Base-by-base conservation (phyloP, 2,113 vertebrate genomes). In the Acanthisitta chloris region DNA sequence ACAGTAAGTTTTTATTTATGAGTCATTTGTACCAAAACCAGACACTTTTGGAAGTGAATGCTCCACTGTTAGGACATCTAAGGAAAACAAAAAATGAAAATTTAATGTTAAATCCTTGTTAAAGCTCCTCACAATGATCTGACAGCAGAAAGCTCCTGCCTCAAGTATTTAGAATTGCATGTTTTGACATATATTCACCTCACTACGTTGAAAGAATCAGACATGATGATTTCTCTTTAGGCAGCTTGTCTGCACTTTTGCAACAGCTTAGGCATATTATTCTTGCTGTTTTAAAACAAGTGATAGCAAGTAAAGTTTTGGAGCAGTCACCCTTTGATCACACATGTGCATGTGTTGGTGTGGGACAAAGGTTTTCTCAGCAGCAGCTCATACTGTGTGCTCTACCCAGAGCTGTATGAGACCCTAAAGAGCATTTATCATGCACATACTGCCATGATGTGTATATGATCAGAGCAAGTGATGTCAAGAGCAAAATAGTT, bases 1-100 rank as follows among this genome's bases (percentile, higher is more conserved):
- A 77, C 90, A 90, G 84, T 91, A 93, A 86, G 59, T 73, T 88
- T 94, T 94, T 92, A 88, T 95, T 93, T 96, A 90, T 96, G 96
- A 97, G 84, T 96, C 94, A 96, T 94, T 96, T 92, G 42, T 96
- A 95, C 93, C 94, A 95, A 96, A 96, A 73, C 84, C 94, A 96
- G 93, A 72, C 38, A 48, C 45, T 92, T 95, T 85, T 94, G 90
- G 93, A 96, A 91, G 33, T 3, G 24, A 66, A n/a, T 42, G 62
- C 66, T 90, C 87, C 74, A 81, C 88, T 90, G 54, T 80, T 91
- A 96, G 71, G 85, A 92, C 93, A 95, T 77, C 71, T 95, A 25
- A 90, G 94, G 43, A 54, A 93, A 92, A 94, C 93, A 54, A 96
- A 89, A 96, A 85, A 86, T 62, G 70, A 91, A 94, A 88, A 91